phyloP scores from a whole-genome alignment of 1,140 invertebrate species.

The Tetranychus urticae region DNA sequence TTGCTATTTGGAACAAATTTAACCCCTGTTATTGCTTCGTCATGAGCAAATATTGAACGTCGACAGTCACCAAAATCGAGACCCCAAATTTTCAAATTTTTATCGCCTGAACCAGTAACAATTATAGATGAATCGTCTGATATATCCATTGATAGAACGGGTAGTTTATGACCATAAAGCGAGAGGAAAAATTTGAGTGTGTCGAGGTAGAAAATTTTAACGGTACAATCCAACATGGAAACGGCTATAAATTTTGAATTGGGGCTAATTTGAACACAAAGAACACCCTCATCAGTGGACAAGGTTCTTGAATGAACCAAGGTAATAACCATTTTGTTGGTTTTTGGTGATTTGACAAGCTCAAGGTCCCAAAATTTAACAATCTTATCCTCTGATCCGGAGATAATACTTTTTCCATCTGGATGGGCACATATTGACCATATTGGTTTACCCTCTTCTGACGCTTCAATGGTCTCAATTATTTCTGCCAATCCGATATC shows the following conservation, averaged over 20 bases:
- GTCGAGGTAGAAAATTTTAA: constrained; percentile 85
- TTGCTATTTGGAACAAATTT: constrained; percentile 74
- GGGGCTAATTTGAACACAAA: constrained; percentile 49
- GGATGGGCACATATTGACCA: constrained; percentile 49
- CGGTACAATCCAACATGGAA: constrained; percentile 68
- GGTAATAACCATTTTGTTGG: constrained; percentile 32
- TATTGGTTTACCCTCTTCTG: constrained; percentile 36
- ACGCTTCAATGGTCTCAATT: constrained; percentile 34
- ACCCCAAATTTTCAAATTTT: constrained; percentile 93
- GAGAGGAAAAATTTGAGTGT: constrained; percentile 87
- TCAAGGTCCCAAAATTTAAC: constrained; percentile 90
- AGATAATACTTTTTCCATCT: constrained; percentile 45
- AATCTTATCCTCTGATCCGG: constrained; percentile 62
- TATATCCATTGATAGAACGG: constrained; percentile 79
- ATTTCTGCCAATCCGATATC: constrained; percentile 57
- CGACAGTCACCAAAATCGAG: constrained; percentile 95
- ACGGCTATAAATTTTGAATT: constrained; percentile 71
- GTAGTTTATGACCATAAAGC: constrained; percentile 87
- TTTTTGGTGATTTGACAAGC: constrained; percentile 20
- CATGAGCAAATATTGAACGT: constrained; percentile 51
- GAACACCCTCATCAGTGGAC: constrained; percentile 59
- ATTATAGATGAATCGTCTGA: constrained; percentile 69
- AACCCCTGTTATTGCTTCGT: constrained; percentile 69
- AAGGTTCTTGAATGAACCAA: constrained; percentile 52
- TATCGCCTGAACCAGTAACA: constrained; percentile 77